These are phyloP conservation scores for Okamejei kenojei DNA, from an alignment of 2,797 vertebrate species.

Conservation along the genomic window DNA sequence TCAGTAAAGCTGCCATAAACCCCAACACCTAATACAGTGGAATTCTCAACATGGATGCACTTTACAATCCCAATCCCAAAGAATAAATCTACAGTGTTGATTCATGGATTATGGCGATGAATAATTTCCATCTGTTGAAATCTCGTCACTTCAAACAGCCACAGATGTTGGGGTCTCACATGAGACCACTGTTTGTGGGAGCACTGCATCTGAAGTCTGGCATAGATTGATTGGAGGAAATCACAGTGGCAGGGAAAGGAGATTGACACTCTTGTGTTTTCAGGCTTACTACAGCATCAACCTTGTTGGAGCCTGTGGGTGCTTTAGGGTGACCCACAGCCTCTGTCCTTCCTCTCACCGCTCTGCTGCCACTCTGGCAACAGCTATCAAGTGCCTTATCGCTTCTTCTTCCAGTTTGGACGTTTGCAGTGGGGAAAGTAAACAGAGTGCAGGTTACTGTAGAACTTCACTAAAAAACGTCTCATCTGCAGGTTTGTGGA, in stretches of 20 bases:
- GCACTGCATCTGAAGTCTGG: background rate
- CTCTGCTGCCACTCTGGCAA: background rate
- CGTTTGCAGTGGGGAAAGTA: background rate
- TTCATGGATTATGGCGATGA: background rate
- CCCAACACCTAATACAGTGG: background rate
- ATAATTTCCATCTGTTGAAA: background rate
- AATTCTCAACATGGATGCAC: background rate
- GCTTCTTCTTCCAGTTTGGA: background rate
- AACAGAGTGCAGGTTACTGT: background rate
- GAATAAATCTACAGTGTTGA: background rate
- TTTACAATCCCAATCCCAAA: background rate
- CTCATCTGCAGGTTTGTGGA: background rate
- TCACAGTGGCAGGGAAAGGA: background rate
- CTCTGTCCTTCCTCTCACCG: background rate
- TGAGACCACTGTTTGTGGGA: background rate
- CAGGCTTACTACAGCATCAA: background rate
- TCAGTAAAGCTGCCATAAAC: background rate
- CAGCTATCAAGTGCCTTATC: background rate
- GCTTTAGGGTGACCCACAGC: background rate
- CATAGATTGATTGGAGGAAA: background rate
- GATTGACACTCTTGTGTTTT: background rate
- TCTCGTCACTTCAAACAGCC: background rate
- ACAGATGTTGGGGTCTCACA: background rate
- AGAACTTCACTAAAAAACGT: background rate
- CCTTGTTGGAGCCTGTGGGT: background rate